phyloP scores from a whole-genome alignment of 2,113 vertebrate genomes.

The Albula goreensis region DNA sequence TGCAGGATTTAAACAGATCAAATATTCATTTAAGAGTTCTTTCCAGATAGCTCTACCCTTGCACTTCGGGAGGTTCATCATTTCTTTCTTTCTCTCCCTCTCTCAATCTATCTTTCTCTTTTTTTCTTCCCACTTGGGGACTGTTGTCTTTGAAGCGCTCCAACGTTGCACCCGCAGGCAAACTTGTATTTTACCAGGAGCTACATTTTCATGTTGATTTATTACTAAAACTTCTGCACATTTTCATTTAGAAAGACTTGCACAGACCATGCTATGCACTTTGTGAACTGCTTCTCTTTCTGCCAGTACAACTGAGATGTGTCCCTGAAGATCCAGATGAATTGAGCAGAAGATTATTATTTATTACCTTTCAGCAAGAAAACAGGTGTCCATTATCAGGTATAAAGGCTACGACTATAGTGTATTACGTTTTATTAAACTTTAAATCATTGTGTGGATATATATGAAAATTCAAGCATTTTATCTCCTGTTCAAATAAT shows the following conservation, averaged over 20 bases:
- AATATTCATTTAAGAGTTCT: background rate
- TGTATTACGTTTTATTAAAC: background rate
- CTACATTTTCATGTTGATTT: slow-evolving; percentile 7
- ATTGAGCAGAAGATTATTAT: background rate
- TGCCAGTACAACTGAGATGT: background rate
- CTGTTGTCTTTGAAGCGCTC: slow-evolving; percentile 10
- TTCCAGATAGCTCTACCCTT: slow-evolving; percentile 1
- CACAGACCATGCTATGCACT: background rate
- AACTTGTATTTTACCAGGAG: slow-evolving; percentile 16
- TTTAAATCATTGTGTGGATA: background rate
- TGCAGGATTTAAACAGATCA: background rate
- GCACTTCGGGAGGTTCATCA: background rate
- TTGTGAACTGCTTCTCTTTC: background rate
- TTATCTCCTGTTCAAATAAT: background rate
- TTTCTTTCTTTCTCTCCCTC: background rate
- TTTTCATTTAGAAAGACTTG: background rate
- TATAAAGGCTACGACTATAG: background rate
- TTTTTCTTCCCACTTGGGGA: background rate
- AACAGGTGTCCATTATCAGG: background rate
- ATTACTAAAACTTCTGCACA: background rate
- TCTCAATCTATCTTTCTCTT: background rate
- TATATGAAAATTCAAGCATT: background rate
- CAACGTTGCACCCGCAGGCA: slow-evolving; percentile 1
- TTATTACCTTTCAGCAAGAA: background rate
- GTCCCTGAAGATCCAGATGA: background rate